Evolutionary conservation across 2,113 vertebrate genomes (phyloP).

Genomic region (Amia ocellicauda): DNA sequence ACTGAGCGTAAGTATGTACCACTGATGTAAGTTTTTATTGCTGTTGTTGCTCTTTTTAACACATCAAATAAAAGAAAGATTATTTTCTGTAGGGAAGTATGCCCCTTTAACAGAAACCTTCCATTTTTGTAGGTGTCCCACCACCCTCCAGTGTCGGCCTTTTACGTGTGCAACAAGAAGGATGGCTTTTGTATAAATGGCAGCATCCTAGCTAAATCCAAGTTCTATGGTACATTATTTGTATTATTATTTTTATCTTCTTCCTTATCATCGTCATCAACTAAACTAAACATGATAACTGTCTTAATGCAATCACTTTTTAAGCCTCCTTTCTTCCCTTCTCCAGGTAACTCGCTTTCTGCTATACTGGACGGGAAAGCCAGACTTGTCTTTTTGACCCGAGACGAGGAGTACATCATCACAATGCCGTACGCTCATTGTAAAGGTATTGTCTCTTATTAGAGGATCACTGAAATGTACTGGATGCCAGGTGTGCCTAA

Average conservation of each 20-base stretch:
- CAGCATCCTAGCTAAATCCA: slow-evolving; percentile 89
- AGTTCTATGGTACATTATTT: slow-evolving; percentile 82
- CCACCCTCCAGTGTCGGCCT: slow-evolving; percentile 91
- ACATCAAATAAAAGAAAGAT: too few relatives aligned
- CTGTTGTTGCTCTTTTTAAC: too few relatives aligned
- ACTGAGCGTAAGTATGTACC: too few relatives aligned
- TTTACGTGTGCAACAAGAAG: slow-evolving; percentile 91
- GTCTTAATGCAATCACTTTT: not conserved
- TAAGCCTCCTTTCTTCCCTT: slow-evolving; percentile 22
- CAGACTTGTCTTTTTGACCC: slow-evolving; percentile 75
- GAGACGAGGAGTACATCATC: slow-evolving; percentile 85
- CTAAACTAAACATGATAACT: not conserved
- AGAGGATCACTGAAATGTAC: too few relatives aligned
- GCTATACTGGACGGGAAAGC: slow-evolving; percentile 91
- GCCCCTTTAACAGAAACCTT: too few relatives aligned
- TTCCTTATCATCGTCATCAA: not conserved
- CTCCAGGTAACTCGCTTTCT: slow-evolving; percentile 87
- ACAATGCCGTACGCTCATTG: slow-evolving; percentile 97
- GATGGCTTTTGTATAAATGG: slow-evolving; percentile 89
- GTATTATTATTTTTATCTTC: not conserved
- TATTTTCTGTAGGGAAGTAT: too few relatives aligned
- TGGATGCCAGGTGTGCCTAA: too few relatives aligned
- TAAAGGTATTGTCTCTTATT: slow-evolving; percentile 74
- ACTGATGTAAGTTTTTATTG: too few relatives aligned
- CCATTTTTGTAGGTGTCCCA: slow-evolving; percentile 81